phyloP scores from a whole-genome alignment of 2,797 vertebrate genomes.

The Sus cebifrons region DNA sequence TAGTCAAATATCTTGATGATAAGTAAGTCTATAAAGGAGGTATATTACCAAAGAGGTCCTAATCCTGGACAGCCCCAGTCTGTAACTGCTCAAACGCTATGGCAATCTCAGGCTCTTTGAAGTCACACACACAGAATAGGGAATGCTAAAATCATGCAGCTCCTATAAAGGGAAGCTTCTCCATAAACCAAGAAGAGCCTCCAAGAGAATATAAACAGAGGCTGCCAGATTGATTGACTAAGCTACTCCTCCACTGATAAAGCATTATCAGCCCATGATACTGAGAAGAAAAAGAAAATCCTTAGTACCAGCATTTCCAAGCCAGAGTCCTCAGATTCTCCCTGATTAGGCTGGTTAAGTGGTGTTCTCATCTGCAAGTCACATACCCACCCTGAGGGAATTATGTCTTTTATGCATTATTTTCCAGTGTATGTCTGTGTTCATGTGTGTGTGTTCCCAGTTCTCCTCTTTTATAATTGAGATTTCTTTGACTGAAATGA shows the following conservation, averaged over 20 bases:
- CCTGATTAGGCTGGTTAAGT: neutral
- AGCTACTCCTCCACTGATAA: neutral
- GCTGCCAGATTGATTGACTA: neutral
- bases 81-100: neutral
- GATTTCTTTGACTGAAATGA: neutral
- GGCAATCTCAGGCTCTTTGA: neutral
- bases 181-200: neutral
- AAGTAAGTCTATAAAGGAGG: neutral
- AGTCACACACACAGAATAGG: neutral
- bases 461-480: neutral
- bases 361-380: neutral
- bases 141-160: neutral
- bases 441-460: neutral
- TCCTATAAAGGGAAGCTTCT: constrained; percentile 7
- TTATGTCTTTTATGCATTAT: neutral
- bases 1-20: neutral
- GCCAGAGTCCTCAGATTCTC: neutral
- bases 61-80: neutral
- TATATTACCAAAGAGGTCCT: neutral
- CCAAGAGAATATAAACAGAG: neutral
- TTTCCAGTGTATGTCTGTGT: neutral
- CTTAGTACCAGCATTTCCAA: neutral
- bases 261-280: neutral
- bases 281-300: neutral
- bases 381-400: neutral